phyloP scores from a whole-genome alignment of 2,797 vertebrate species.

The Anguilla pacifica region DNA sequence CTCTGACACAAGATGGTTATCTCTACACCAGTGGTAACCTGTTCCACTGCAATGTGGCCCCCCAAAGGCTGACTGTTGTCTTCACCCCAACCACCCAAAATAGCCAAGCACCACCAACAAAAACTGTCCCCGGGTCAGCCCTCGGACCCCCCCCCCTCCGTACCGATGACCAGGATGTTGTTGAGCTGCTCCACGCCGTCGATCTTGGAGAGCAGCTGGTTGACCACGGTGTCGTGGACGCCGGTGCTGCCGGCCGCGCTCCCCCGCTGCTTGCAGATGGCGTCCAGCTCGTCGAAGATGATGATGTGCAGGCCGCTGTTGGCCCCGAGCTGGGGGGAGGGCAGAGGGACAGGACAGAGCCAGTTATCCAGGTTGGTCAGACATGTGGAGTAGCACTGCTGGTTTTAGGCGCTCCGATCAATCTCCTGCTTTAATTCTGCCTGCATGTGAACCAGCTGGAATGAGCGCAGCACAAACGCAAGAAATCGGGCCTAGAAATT shows the following conservation, averaged over 20 bases:
- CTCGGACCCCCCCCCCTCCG: background rate
- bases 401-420: too few species aligned
- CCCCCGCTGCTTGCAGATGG: conserved; percentile 98
- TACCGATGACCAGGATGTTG: conserved; percentile 98
- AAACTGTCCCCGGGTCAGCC: background rate
- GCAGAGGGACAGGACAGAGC: too few species aligned
- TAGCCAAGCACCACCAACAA: background rate
- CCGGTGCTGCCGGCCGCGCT: conserved; percentile 94
- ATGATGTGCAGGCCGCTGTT: conserved; percentile 98
- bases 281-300: conserved; percentile 97
- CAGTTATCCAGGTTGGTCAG: background rate
- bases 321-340: conserved; percentile 65
- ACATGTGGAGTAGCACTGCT: too few species aligned
- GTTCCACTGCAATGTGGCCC: too few species aligned
- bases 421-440: background rate
- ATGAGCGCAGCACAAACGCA: too few species aligned
- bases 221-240: conserved; percentile 95
- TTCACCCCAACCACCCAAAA: background rate
- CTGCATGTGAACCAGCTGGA: too few species aligned
- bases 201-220: conserved; percentile 96
- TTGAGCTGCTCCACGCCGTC: conserved; percentile 97
- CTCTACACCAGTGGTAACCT: too few species aligned
- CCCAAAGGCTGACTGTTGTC: background rate
- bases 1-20: too few species aligned
- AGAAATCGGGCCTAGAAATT: background rate